These are phyloP conservation scores for Euura lappo DNA, from an alignment of 1,140 invertebrate genomes.

Conservation along the genomic window DNA sequence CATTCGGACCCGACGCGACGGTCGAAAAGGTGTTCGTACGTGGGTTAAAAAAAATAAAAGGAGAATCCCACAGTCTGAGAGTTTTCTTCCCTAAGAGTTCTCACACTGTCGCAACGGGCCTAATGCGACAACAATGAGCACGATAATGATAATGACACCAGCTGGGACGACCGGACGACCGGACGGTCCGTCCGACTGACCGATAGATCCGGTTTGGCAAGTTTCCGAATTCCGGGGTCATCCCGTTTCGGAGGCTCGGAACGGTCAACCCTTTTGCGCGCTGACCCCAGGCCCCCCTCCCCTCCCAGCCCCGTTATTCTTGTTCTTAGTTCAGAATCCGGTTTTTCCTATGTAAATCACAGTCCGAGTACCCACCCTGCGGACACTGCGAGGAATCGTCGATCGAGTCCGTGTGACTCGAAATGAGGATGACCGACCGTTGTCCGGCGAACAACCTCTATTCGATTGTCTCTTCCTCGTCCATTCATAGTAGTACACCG, in stretches of 20 bases:
- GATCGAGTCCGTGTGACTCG: no score
- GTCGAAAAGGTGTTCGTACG: neutral
- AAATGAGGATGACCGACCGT: no score
- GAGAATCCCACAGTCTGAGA: neutral
- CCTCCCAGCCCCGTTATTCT: constrained; percentile 15
- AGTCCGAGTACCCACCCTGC: neutral
- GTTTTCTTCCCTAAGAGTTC: neutral
- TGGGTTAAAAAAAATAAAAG: neutral
- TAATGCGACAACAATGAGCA: neutral
- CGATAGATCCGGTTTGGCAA: constrained; percentile 63
- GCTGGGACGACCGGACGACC: constrained; percentile 19
- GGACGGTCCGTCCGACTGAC: constrained; percentile 56
- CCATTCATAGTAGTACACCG: no score
- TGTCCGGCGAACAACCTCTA: no score
- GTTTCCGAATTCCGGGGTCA: constrained; percentile 61
- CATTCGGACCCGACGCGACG: neutral
- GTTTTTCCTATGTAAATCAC: neutral
- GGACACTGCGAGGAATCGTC: no score
- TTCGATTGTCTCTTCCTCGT: no score
- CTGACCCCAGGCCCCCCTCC: constrained; percentile 15
- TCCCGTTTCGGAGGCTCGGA: neutral
- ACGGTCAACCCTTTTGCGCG: constrained; percentile 16
- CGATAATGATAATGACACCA: constrained; percentile 18
- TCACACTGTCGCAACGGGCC: neutral
- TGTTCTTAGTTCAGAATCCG: neutral